Percentiles rank a stretch among this genome's conserved stretches.
Conservation (phyloP, 2,113 vertebrate genomes). For the Muscicapa adusta region DNA sequence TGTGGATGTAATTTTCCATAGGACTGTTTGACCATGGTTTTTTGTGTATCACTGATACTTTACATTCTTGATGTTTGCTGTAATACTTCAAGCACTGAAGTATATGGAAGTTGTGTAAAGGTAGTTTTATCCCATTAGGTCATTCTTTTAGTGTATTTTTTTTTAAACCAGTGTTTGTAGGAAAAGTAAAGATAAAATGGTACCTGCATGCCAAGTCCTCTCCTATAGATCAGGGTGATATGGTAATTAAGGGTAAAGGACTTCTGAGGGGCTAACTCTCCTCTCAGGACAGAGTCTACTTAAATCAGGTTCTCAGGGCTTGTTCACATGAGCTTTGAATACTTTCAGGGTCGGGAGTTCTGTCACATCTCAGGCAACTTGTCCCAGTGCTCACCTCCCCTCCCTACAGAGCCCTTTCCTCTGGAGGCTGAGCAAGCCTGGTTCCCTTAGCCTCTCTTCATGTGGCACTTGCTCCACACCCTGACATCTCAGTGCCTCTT, state of each 20-base stretch:
- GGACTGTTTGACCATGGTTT: rapidly evolving
- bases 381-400: background rate
- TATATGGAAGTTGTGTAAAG: background rate
- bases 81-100: background rate
- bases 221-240: background rate
- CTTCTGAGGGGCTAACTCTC: background rate
- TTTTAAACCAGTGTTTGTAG: background rate
- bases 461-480: background rate
- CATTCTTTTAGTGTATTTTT: background rate
- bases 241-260: background rate
- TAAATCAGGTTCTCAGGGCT: background rate
- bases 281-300: background rate
- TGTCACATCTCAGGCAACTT: background rate
- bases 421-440: background rate
- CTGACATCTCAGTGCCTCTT: background rate
- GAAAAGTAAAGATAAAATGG: background rate
- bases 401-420: background rate
- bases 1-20: background rate
- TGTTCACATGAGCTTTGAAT: background rate
- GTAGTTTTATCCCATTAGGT: background rate
- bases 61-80: background rate
- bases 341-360: background rate
- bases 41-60: background rate
- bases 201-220: background rate
- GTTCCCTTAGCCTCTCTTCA: background rate